Base-by-base conservation (phyloP, 2,888 invertebrate species). In the Cordilura impudica region DNA sequence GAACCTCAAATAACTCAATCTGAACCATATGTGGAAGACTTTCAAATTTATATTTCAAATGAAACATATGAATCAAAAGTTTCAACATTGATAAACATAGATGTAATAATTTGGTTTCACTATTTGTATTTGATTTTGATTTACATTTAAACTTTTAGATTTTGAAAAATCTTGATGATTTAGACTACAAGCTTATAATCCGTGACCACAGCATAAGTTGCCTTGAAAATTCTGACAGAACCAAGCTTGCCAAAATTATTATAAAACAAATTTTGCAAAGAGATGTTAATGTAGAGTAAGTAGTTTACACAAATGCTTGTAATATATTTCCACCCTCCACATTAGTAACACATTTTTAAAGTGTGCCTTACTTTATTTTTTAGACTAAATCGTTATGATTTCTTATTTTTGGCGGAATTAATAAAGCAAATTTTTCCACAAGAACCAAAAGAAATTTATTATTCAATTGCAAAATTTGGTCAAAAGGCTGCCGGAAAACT, bases 301-400 rank as follows among this genome's bases (percentile, higher is more conserved):
- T 39, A 26, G 3, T 26, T 26, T 26, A 4, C 6, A 26, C 26
- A 26, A 26, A 4, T 26, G 26, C 26, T 4, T 26, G 26, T 26
- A 26, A 26, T 4, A 26, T 4, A 26, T 26, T 26, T 26, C 6
- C 26, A 26, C 6, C 6, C 6, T 26, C 26, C 26, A 26, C 6
- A 26, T 26, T 26, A n/a, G n/a, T n/a, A n/a, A n/a, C 26, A 26
- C 3, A 26, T 4, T 26, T 26, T 26, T 4, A 26, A 26, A 26
- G 26, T 26, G 6, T 4, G 6, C 3, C 6, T 26, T 26, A 26
- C 26, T 26, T 26, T 26, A 4, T 8, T 29, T 29, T 29, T 53
- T 19, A 43, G 43, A 23, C 43, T 61, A 23, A 61, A 23, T 47
- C 47, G 61, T 29, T 14, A 14, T 19, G 61, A 47, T 10, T 47